A percentile compares a stretch with the other conserved stretches of the same genome.
phyloP scores from a whole-genome alignment of 2,797 vertebrate genomes.

The Chrysolophus pictus region DNA sequence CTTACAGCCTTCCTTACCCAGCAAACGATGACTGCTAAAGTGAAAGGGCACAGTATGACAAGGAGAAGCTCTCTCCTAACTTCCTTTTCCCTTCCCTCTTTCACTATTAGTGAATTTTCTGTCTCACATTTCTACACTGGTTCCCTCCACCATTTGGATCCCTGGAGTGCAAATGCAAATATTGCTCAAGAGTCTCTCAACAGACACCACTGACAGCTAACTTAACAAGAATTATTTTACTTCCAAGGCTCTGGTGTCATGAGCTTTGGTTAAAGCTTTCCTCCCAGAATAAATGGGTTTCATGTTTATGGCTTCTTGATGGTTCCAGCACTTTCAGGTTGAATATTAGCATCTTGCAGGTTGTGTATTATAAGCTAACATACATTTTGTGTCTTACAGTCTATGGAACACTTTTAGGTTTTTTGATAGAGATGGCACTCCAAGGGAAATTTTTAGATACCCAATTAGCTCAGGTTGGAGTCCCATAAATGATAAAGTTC shows the following conservation, averaged over 20 bases:
- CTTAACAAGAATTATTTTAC: background rate
- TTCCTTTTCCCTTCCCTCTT: background rate
- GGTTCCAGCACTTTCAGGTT: background rate
- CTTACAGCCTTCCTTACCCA: background rate
- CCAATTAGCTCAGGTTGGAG: background rate
- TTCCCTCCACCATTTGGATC: background rate
- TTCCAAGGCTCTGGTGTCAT: background rate
- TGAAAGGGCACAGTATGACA: background rate
- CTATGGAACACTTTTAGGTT: background rate
- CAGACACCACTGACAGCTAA: background rate
- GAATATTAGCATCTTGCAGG: background rate
- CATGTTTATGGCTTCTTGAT: background rate
- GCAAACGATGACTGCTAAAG: background rate
- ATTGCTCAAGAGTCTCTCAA: background rate
- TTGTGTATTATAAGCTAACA: background rate
- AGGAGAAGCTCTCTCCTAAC: background rate
- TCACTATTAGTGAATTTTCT: background rate
- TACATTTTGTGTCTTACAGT: accelerated
- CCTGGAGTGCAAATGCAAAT: background rate
- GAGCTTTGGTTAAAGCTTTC: background rate
- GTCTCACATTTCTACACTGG: background rate
- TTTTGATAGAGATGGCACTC: background rate
- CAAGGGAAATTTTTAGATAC: background rate
- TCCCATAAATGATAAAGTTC: background rate
- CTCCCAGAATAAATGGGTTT: background rate